Evolutionary conservation across 92 coral and sea anemone species (phyloP).

Genomic region (Porites evermanni): DNA sequence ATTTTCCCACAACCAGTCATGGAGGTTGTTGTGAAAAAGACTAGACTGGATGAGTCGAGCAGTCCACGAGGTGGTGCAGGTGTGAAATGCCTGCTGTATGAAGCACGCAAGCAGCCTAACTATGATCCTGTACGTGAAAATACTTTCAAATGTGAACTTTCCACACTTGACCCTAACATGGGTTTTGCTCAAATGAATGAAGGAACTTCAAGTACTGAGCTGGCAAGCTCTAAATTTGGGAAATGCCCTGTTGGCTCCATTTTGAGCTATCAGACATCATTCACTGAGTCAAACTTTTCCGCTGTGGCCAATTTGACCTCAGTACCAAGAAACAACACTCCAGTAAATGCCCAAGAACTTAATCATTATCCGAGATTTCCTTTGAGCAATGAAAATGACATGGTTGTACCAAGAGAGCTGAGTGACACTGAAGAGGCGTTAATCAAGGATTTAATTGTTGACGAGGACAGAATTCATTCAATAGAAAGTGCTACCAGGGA

Average conservation of each 20-base stretch:
- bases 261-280: neutral
- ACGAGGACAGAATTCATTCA: neutral
- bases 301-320: neutral
- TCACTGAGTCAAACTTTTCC: constrained; percentile 1
- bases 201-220: neutral
- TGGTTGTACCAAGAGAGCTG: neutral
- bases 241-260: neutral
- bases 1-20: constrained; percentile 13
- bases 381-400: no score
- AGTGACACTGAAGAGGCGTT: neutral
- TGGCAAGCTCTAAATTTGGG: no score
- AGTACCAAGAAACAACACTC: neutral
- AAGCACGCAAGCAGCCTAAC: constrained; percentile 14
- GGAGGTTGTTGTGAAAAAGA: constrained; percentile 19
- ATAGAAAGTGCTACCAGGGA: neutral
- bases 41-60: constrained; percentile 14
- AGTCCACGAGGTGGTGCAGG: constrained; percentile 6
- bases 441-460: neutral
- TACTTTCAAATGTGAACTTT: no score
- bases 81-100: constrained; percentile 25
- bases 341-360: neutral
- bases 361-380: no score
- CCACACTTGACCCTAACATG: no score
- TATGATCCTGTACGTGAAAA: neutral
- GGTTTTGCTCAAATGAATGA: neutral